A percentile compares a stretch with the other conserved stretches of the same genome.
These are phyloP conservation scores for Pedetes capensis DNA, from an alignment of 2,113 vertebrate species.

Conservation along the genomic window DNA sequence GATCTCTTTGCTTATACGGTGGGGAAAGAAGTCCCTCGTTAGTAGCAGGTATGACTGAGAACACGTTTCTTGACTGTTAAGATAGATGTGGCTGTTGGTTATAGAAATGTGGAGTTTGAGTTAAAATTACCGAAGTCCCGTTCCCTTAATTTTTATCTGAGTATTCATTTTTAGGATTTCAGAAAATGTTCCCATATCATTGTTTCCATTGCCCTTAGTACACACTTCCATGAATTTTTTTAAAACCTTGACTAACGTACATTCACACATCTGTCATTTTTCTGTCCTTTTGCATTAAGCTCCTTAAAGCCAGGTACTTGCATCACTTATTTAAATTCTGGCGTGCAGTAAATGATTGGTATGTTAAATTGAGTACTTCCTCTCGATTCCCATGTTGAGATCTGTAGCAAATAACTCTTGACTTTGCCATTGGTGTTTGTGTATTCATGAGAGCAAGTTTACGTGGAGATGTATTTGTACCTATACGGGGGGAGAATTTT, in stretches of 20 bases:
- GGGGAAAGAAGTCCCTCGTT: background rate
- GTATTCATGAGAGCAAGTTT: background rate
- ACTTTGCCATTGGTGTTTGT: slow-evolving; percentile 3
- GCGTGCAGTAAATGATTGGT: background rate
- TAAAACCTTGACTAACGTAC: background rate
- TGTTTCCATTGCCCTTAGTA: background rate
- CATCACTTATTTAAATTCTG: background rate
- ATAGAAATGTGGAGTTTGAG: background rate
- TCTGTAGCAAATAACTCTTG: slow-evolving; percentile 26
- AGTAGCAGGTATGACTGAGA: background rate
- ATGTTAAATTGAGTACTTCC: background rate
- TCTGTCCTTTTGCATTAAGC: background rate
- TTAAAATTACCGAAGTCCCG: background rate
- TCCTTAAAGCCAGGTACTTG: background rate
- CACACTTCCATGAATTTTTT: background rate
- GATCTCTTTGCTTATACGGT: background rate
- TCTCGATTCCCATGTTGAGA: background rate
- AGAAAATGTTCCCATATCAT: background rate
- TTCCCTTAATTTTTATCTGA: background rate
- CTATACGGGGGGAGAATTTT: slow-evolving; percentile 6
- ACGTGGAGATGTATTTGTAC: background rate
- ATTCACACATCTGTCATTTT: background rate
- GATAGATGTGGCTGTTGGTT: background rate
- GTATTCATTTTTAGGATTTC: background rate
- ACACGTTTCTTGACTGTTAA: background rate